Conservation (phyloP, 2,888 invertebrate genomes). For the Encarsia formosa region DNA sequence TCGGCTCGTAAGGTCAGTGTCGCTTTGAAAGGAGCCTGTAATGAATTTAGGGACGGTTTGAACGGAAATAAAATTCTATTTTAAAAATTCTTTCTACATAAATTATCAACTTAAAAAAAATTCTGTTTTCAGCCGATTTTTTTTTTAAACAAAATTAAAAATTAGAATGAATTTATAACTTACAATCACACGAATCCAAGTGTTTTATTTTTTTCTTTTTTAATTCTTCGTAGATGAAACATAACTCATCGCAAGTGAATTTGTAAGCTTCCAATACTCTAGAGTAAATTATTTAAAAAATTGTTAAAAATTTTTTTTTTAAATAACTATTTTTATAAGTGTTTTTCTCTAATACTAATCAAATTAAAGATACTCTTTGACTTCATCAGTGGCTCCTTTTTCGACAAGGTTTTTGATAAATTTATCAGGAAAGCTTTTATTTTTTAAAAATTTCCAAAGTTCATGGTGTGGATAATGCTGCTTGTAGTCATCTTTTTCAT, state of each 20-base stretch:
- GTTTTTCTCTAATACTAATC: too few species aligned
- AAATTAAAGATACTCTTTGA: constrained; percentile 31
- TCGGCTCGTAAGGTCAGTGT: neutral
- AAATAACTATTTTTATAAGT: too few species aligned
- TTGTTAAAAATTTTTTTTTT: too few species aligned
- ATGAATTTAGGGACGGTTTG: too few species aligned
- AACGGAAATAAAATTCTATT: neutral
- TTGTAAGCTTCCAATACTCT: too few species aligned
- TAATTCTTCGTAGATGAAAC: too few species aligned
- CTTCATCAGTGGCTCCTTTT: constrained; percentile 26
- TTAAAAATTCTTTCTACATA: neutral
- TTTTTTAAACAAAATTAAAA: neutral
- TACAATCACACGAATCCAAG: too few species aligned
- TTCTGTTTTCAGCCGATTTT: neutral
- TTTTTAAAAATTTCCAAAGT: neutral
- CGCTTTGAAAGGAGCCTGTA: constrained; percentile 3
- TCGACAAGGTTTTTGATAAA: neutral
- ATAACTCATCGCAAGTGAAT: too few species aligned
- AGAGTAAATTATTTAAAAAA: too few species aligned
- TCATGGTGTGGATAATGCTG: neutral
- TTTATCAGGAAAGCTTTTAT: neutral
- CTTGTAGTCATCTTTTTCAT: neutral
- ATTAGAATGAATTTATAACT: neutral
- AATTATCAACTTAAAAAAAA: neutral
- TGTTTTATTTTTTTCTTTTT: too few species aligned